Evolutionary conservation across 2,797 vertebrate species (phyloP).

Genomic region (Poeciliopsis paucimaculata): DNA sequence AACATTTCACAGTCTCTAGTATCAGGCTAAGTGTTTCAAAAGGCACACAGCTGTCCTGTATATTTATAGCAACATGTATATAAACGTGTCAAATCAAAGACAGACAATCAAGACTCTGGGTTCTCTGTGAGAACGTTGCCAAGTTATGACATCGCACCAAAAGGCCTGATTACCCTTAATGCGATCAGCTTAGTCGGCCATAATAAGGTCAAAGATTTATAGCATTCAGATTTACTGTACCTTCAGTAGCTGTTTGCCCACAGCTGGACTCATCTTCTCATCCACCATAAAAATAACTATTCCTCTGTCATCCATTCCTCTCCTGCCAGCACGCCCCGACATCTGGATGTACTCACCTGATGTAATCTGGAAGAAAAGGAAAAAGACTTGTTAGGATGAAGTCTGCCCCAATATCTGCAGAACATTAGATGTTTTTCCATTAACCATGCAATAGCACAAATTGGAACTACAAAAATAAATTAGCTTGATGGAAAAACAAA

Average conservation of each 20-base stretch:
- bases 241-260: constrained; percentile 97
- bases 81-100: constrained; percentile 42
- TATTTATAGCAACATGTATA: constrained; percentile 26
- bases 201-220: background rate
- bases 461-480: too few relatives aligned
- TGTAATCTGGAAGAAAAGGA: constrained; percentile 84
- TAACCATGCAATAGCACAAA: too few relatives aligned
- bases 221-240: constrained; percentile 70
- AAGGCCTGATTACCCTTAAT: background rate
- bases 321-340: constrained; percentile 96
- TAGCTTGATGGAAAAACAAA: too few relatives aligned
- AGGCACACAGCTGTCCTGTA: background rate
- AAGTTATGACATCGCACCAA: constrained; percentile 17
- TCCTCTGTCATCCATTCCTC: constrained; percentile 98
- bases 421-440: background rate
- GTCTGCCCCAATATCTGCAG: background rate
- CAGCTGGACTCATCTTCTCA: constrained; percentile 96
- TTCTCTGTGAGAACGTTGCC: constrained; percentile 17
- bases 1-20: constrained; percentile 18
- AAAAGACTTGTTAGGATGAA: constrained; percentile 15
- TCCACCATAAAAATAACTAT: constrained; percentile 99
- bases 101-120: constrained; percentile 6
- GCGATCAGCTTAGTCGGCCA: background rate
- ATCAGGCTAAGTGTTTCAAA: constrained; percentile 29
- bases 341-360: constrained; percentile 99